Percentiles rank a stretch among this genome's conserved stretches.
Conservation (phyloP, 2,113 vertebrate genomes). For the Lepisosteus oculatus region DNA sequence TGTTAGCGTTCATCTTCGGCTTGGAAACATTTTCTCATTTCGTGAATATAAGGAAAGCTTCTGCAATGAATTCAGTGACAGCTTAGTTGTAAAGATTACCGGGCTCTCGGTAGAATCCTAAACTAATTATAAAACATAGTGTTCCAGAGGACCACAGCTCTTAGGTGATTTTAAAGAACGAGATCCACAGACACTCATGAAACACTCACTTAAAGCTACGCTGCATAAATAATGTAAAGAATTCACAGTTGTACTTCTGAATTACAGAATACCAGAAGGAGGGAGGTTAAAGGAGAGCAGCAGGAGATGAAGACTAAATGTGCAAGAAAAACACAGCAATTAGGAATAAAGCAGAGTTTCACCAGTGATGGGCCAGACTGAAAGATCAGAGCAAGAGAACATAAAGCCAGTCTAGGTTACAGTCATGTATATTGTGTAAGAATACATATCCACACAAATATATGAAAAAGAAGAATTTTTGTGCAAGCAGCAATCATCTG, state of each 20-base stretch:
- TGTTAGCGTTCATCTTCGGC: no score
- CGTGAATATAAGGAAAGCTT: neutral
- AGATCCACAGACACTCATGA: neutral
- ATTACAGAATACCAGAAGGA: no score
- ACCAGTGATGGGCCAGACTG: no score
- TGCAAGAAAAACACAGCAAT: no score
- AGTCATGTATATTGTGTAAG: no score
- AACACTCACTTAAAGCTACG: neutral
- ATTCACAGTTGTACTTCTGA: neutral
- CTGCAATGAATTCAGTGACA: neutral
- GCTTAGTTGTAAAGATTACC: neutral
- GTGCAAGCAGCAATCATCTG: neutral
- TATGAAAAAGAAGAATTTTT: no score
- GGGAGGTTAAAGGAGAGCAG: no score
- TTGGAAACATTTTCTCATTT: neutral
- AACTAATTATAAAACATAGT: neutral
- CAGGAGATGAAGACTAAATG: no score
- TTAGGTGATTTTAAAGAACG: neutral
- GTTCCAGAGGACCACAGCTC: neutral
- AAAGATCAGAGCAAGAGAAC: no score
- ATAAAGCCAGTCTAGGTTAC: no score
- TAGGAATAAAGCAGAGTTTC: no score
- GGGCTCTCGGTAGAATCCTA: neutral
- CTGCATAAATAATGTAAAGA: neutral
- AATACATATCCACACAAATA: no score